Evolutionary conservation across 2,113 vertebrate species (phyloP).

Genomic region (Calidris pugnax): DNA sequence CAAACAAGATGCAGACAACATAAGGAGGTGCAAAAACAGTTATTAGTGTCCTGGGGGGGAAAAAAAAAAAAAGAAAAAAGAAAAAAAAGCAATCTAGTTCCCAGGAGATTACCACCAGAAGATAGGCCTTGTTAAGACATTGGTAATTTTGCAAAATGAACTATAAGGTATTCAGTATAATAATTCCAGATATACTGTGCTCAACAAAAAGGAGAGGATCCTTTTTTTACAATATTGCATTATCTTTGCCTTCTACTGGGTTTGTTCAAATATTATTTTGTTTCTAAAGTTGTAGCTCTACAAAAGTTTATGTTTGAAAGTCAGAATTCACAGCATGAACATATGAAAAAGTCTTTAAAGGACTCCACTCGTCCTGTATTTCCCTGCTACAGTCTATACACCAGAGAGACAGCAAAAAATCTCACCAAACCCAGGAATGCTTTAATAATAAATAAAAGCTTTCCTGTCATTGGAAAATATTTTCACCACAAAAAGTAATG

Average conservation of each 20-base stretch:
- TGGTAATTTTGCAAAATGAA: background rate
- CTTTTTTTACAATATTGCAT: background rate
- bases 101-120: background rate
- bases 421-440: background rate
- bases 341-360: background rate
- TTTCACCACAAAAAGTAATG: background rate
- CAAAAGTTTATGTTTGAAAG: background rate
- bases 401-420: constrained; percentile 22
- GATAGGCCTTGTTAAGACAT: background rate
- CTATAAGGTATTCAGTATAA: background rate
- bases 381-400: background rate
- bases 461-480: background rate
- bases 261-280: background rate
- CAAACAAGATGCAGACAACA: background rate
- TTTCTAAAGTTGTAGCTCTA: background rate
- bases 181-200: background rate
- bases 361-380: background rate
- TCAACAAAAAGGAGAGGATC: background rate
- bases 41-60: background rate
- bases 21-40: background rate
- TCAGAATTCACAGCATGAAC: background rate
- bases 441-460: constrained; percentile 41
- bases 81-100: background rate
- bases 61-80: background rate
- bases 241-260: background rate